Evolutionary conservation across 2,888 invertebrate genomes (phyloP), one percentile per base, ranked within the genome.

Genomic region (Seladonia tumulorum): DNA sequence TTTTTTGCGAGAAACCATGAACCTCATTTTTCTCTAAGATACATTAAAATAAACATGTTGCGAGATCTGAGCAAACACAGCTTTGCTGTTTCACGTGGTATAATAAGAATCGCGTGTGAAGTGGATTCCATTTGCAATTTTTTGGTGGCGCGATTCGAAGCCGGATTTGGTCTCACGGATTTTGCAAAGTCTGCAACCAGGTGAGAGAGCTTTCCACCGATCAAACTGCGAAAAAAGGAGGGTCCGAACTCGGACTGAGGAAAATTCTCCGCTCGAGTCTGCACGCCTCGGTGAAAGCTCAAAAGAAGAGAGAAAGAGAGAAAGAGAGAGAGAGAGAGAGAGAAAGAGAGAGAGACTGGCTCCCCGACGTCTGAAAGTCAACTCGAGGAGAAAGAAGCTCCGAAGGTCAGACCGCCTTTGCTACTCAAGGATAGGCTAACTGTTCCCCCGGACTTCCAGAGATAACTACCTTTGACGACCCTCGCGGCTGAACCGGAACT

Each of bases 401-500:
- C 29, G 72, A 72, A 72, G 72, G 49, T 72, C 72, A 29, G 29
- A 5, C 49, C 22, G 29, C 72, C 25, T 47, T 49, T 49, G 72
- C 25, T 18, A 29, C 16, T 72, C 72, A 18, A 49, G 49, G 29
- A 29, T 29, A 47, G 18, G 29, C 49, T 49, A 72, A 72, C 42
- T 29, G 29, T 72, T 49, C 22, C 47, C 29, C 29, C 29, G 47
- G 35, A 29, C 29, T 47, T 18, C 22, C 72, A 29, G 35, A 29
- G 72, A 25, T 72, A 47, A 49, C 45, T 49, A 72, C 29, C 47
- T 72, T 49, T 29, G 29, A 66, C 66, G 66, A 66, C 18, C 8
- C 66, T 18, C 66, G 29, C 66, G 29, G 29, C 35, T 18, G 29
- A 18, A 35, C 66, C 66, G 66, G 66, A 66, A 66, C 29, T 35